phyloP scores from a whole-genome alignment of 2,113 vertebrate genomes.

The Mugil cephalus region DNA sequence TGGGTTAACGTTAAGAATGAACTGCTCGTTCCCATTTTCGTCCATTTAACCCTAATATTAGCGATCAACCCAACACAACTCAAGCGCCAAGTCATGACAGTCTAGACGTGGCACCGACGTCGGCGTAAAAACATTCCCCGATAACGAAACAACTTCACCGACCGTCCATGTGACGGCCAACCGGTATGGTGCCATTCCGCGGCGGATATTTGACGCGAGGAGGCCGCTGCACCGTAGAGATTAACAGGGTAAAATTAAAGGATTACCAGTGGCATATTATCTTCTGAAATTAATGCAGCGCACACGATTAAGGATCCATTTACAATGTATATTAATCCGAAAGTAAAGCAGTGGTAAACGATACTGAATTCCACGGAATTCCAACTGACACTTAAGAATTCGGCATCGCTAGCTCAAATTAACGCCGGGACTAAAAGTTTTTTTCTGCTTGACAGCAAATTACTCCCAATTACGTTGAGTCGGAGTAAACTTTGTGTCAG shows the following conservation, averaged over 20 bases:
- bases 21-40: not conserved
- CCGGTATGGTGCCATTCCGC: constrained; percentile 24
- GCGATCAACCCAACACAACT: not conserved
- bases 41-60: accelerated
- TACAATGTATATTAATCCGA: not conserved
- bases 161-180: constrained; percentile 33
- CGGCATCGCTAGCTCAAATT: too few relatives aligned
- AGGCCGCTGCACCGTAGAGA: constrained; percentile 34
- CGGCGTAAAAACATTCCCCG: accelerated
- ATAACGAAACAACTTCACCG: not conserved
- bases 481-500: too few relatives aligned
- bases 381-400: too few relatives aligned
- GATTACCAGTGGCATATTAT: not conserved
- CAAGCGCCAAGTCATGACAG: accelerated
- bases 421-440: too few relatives aligned
- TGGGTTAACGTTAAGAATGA: not conserved
- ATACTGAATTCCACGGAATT: too few relatives aligned
- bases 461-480: too few relatives aligned
- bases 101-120: not conserved
- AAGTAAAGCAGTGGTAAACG: too few relatives aligned
- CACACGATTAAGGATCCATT: not conserved
- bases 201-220: not conserved
- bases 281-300: not conserved
- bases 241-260: not conserved
- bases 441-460: too few relatives aligned